Conservation (phyloP, 2,888 invertebrate genomes). For the Monoplex corrugatus region DNA sequence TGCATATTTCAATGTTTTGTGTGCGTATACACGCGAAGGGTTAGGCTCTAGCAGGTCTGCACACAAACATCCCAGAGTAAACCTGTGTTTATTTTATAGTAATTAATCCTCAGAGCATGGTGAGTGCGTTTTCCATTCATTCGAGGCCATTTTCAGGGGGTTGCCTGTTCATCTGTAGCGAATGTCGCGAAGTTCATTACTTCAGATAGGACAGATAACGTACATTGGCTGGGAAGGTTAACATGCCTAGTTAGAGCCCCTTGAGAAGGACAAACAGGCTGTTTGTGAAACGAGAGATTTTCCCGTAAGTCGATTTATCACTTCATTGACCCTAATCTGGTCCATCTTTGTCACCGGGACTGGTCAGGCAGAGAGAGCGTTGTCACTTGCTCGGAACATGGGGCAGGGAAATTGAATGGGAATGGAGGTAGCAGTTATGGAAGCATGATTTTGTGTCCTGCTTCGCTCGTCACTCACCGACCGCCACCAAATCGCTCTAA, state of each 20-base stretch:
- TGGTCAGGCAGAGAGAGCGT: background rate
- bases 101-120: no score
- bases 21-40: no score
- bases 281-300: background rate
- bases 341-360: conserved; percentile 3
- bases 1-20: no score
- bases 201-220: background rate
- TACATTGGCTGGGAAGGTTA: background rate
- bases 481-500: conserved; percentile 30
- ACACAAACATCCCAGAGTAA: no score
- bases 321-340: background rate
- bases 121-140: background rate
- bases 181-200: background rate
- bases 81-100: no score
- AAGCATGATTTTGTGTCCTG: no score
- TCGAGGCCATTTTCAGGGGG: background rate
- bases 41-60: no score
- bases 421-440: background rate
- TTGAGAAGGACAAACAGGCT: no score
- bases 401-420: background rate
- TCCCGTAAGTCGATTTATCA: background rate
- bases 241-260: no score
- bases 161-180: background rate
- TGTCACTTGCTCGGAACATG: background rate
- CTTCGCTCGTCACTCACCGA: conserved; percentile 10